Conservation (phyloP, 2,888 invertebrate genomes). For the Lobophora halterata region DNA sequence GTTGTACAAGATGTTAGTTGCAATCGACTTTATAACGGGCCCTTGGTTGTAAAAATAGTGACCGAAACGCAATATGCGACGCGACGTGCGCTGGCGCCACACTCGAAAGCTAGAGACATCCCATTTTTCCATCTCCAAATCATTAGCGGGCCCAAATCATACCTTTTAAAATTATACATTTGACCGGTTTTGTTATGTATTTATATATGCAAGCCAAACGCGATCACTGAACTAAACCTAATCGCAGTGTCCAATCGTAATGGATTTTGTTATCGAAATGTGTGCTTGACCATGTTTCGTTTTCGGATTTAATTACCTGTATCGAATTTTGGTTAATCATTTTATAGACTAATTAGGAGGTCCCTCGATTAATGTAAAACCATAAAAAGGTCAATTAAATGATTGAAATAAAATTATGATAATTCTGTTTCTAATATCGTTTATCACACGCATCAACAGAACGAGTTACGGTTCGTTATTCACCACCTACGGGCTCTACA, state of each 20-base stretch:
- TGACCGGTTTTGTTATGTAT: constrained; percentile 52
- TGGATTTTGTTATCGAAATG: constrained; percentile 51
- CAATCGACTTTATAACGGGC: no score
- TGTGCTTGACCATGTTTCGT: constrained; percentile 39
- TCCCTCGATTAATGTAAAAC: constrained; percentile 27
- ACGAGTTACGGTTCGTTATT: constrained; percentile 8
- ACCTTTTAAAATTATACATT: constrained; percentile 52
- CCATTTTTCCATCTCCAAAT: constrained; percentile 54
- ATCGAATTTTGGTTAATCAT: constrained; percentile 38
- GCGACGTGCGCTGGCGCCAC: constrained; percentile 48
- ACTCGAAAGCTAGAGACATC: constrained; percentile 45
- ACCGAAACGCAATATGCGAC: no score
- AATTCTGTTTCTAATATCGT: constrained; percentile 21
- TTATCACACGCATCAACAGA: constrained; percentile 17
- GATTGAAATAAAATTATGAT: constrained; percentile 27
- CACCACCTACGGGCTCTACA: neutral
- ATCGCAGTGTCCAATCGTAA: constrained; percentile 50
- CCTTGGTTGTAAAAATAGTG: no score
- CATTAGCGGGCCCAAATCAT: constrained; percentile 49
- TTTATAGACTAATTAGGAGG: constrained; percentile 36
- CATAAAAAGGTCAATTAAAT: constrained; percentile 29
- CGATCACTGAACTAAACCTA: constrained; percentile 48
- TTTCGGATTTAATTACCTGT: constrained; percentile 38
- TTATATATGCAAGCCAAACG: constrained; percentile 59
- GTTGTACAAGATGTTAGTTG: no score